Evolutionary conservation across 2,888 invertebrate species (phyloP).

Genomic region (Luffia ferchaultella): DNA sequence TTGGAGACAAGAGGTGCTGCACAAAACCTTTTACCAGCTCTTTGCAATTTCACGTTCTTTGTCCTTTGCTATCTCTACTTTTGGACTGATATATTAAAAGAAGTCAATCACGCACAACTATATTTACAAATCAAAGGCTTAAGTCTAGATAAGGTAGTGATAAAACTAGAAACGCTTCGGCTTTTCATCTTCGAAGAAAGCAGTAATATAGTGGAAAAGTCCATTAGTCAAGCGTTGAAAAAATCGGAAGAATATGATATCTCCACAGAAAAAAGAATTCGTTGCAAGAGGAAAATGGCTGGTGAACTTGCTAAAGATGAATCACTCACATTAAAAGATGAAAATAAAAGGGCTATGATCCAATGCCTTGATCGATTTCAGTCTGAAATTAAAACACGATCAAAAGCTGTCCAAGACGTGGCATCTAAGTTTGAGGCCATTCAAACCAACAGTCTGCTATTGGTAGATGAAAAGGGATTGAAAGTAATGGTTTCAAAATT

Average conservation of each 20-base stretch:
- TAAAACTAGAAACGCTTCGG: slow-evolving; percentile 10
- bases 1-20: slow-evolving; percentile 11
- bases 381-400: slow-evolving; percentile 4
- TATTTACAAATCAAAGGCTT: slow-evolving; percentile 12
- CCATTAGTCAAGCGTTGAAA: slow-evolving; percentile 5
- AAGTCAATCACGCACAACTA: slow-evolving; percentile 10
- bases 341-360: slow-evolving; percentile 11
- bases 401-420: slow-evolving; percentile 7
- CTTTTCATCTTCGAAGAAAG: slow-evolving; percentile 9
- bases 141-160: slow-evolving; percentile 4
- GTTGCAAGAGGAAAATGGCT: slow-evolving; percentile 8
- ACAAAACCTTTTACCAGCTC: slow-evolving; percentile 9
- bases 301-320: slow-evolving; percentile 2
- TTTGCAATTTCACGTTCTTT: slow-evolving; percentile 9
- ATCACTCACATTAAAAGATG: slow-evolving; percentile 9
- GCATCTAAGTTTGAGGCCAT: slow-evolving; percentile 12
- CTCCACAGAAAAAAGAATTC: background rate
- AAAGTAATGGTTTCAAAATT: slow-evolving; percentile 10
- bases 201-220: slow-evolving; percentile 6
- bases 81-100: slow-evolving; percentile 11
- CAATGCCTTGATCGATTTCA: slow-evolving; percentile 11
- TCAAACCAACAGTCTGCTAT: slow-evolving; percentile 11
- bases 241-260: slow-evolving; percentile 8
- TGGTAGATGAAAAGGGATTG: slow-evolving; percentile 10
- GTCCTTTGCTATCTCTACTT: slow-evolving; percentile 12